Evolutionary conservation across 2,888 invertebrate species (phyloP), one percentile per base, ranked within the genome.

Genomic region (Ditylenchus weischeri): DNA sequence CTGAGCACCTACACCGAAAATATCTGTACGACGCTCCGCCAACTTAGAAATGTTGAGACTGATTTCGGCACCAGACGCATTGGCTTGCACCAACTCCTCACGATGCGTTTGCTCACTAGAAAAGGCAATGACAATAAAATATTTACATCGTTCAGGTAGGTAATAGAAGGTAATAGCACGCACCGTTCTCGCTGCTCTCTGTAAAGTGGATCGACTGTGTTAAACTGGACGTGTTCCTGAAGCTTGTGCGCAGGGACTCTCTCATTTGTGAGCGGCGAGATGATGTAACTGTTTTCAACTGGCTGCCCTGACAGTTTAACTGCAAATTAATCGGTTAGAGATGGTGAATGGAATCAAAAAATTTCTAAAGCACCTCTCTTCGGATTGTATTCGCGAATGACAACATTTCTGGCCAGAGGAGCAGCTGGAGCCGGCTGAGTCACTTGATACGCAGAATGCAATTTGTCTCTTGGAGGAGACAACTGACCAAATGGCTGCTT

Each of bases 1-100:
- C 54, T 21, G 69, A 84, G 92, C 92, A 68, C 96, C 96, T 71
- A 93, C 91, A 86, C 98, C 98, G 86, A 99, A 99, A 85, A 98
- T 98, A 88, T 98, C 98, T 0, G 98, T 96, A 90, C 98, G 93
- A 76, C 98, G 89, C 84, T 98, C 96, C 0, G 98, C 98, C 80
- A 98, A 87, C 83, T 92, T 90, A 84, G 93, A 93, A 83, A 98
- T 88, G 82, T 91, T 93, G 50, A 91, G 91, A 83, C 94, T 93
- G 80, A 98, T 94, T n/a, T 93, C 92, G 38, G 92, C 89, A 61
- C 91, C 89, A 63, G 88, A 88, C 0, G 89, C 89, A 78, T 88
- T 90, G 0, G 90, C 90, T 8, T 89, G 90, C 80, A 92, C 92
- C 79, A 93, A 92, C 76, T 91, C 88, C 84, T 93, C 91, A 80